Percentiles rank a stretch among this genome's conserved stretches.
Conservation (phyloP, 2,888 invertebrate genomes). For the Cephus pulcher region DNA sequence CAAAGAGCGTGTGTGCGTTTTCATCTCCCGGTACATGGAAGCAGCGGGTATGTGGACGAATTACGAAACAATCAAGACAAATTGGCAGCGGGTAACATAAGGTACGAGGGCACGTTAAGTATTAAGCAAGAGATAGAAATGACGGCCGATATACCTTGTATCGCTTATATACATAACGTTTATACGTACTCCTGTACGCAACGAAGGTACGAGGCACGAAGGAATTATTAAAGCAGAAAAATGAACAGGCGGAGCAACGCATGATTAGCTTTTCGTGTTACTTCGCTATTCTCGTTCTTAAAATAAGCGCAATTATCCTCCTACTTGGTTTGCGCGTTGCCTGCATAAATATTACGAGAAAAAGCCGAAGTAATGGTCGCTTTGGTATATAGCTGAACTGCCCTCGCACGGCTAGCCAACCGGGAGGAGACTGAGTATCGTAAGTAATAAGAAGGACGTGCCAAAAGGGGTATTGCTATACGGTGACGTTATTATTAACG, state of each 20-base stretch:
- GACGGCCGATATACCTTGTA: neutral
- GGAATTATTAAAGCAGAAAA: conserved; percentile 32
- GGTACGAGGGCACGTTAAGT: neutral
- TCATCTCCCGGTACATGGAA: conserved; percentile 2
- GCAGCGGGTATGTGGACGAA: conserved; percentile 34
- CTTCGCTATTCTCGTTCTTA: conserved; percentile 37
- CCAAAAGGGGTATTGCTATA: conserved; percentile 35
- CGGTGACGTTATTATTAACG: conserved; percentile 51
- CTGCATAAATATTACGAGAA: neutral
- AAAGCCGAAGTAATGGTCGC: neutral
- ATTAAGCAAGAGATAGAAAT: neutral
- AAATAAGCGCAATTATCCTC: conserved; percentile 45
- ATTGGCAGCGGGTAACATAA: conserved; percentile 30
- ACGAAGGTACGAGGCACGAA: conserved; percentile 18
- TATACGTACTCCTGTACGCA: neutral
- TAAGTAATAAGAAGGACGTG: conserved; percentile 34
- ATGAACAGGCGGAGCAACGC: conserved; percentile 37
- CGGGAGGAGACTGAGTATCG: neutral
- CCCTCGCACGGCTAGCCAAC: neutral
- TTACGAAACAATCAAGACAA: conserved; percentile 42
- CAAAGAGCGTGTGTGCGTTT: neutral
- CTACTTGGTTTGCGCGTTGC: conserved; percentile 36
- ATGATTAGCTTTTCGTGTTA: conserved; percentile 48
- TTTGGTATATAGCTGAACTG: neutral
- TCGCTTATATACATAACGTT: neutral